Conservation (phyloP, 1,140 invertebrate species). For the roundworm (Caenorhabditis elegans) region DNA sequence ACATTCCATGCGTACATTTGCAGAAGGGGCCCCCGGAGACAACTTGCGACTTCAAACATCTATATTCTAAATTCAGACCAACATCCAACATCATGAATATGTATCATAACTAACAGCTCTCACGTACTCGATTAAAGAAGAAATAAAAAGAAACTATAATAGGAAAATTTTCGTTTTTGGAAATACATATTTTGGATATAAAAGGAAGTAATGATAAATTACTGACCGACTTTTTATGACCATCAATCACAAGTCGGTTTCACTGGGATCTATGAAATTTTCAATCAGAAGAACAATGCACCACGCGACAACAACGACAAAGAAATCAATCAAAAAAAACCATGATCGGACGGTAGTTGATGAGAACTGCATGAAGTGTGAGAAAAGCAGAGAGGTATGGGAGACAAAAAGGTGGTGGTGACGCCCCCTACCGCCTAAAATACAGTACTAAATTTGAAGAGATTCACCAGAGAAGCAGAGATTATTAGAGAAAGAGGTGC, state of each 20-base stretch:
- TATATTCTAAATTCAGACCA: slow-evolving; percentile 1
- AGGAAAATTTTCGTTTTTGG: too few species aligned
- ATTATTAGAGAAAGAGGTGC: neutral
- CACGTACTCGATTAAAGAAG: neutral
- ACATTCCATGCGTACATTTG: neutral
- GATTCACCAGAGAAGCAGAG: neutral
- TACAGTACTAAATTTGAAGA: neutral
- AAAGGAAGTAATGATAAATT: neutral
- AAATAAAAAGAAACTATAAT: too few species aligned
- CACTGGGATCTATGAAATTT: neutral
- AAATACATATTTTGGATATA: too few species aligned
- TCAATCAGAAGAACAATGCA: neutral
- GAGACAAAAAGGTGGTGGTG: neutral
- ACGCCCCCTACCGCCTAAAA: neutral
- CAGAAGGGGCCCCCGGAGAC: slow-evolving; percentile 3
- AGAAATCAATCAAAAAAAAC: slow-evolving; percentile 25
- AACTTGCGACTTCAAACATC: slow-evolving; percentile 17
- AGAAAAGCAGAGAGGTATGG: neutral
- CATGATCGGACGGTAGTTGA: slow-evolving; percentile 14
- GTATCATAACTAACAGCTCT: neutral
- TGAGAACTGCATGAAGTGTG: slow-evolving; percentile 17
- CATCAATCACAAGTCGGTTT: neutral
- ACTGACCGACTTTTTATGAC: neutral
- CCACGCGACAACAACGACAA: neutral
- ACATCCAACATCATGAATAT: neutral